Evolutionary conservation across 2,113 vertebrate genomes (phyloP).

Genomic region (Festucalex cinctus): DNA sequence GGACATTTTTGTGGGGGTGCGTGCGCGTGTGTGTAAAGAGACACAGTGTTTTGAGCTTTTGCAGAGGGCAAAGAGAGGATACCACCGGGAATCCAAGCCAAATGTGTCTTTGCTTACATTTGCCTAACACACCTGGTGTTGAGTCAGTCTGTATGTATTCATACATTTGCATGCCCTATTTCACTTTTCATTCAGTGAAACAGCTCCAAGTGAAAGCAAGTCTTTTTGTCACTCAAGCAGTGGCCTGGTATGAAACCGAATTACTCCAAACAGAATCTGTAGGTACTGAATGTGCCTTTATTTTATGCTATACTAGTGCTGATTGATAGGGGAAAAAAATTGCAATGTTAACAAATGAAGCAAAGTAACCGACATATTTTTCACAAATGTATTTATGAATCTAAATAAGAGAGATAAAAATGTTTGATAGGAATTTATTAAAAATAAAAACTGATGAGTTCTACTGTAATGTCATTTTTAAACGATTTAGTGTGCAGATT

Average conservation of each 20-base stretch:
- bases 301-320: neutral
- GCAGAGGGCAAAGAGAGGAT: constrained; percentile 56
- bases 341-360: no score
- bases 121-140: constrained; percentile 58
- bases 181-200: constrained; percentile 52
- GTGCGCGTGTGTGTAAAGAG: neutral
- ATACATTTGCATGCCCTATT: constrained; percentile 66
- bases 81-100: constrained; percentile 53
- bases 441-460: no score
- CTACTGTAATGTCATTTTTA: no score
- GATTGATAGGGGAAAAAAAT: no score
- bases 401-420: no score
- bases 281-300: neutral
- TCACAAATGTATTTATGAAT: no score
- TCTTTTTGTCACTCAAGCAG: constrained; percentile 56
- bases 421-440: no score
- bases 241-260: constrained; percentile 38
- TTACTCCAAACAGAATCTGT: constrained; percentile 3
- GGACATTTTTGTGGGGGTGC: no score
- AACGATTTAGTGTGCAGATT: no score
- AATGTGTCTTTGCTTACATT: constrained; percentile 58
- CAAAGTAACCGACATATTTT: no score
- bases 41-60: constrained; percentile 19
- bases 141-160: constrained; percentile 21
- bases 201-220: constrained; percentile 50